Evolutionary conservation across 2,113 vertebrate species (phyloP), one percentile per base, ranked within the genome.

Genomic region (Cavia porcellus): DNA sequence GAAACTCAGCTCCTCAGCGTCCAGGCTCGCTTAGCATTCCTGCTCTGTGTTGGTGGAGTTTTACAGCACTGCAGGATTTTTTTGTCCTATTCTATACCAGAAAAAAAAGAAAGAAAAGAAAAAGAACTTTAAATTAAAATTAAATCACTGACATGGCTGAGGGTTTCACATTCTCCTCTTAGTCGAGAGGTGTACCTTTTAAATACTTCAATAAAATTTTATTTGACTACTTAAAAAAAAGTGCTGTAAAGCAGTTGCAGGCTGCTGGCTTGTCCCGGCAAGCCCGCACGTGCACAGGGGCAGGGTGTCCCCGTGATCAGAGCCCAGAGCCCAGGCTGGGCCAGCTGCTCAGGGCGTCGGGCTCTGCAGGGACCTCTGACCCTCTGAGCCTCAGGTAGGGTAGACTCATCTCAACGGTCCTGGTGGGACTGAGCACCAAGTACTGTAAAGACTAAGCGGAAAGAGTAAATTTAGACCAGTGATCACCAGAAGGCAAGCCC

Each of bases 91-190:
- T 57, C 92, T 83, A 62, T 42, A 72, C n/a, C 79, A 7, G 32
- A 70, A 86, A 89, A 70, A 86, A 52, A 52, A 11, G 11, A 89
- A 70, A 86, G 86, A 70, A 86, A 52, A 52, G 10, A 52, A 89
- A 92, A 61, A 82, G 55, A 61, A 12, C 8, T 13, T 68, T 85
- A 47, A 80, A 80, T 80, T 84, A 79, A 85, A 93, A 61, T 80
- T 66, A 89, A 25, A 42, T 86, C 25, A 94, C 52, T 28, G 72
- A 94, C 24, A 61, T 30, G 25, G 50, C 38, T 93, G 38, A 93
- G 85, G 50, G 11, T 83, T 97, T 97, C 86, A 94, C 38, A 83
- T 85, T 89, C 66, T 92, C 88, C 82, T 87, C 92, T 97, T 88
- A 85, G 35, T 47, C 87, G 55, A 96, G 82, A 88, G 10, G 59